A percentile compares a stretch with the other conserved stretches of the same genome.
Evolutionary conservation across 2,888 invertebrate genomes (phyloP).

Genomic region (Tuta absoluta): DNA sequence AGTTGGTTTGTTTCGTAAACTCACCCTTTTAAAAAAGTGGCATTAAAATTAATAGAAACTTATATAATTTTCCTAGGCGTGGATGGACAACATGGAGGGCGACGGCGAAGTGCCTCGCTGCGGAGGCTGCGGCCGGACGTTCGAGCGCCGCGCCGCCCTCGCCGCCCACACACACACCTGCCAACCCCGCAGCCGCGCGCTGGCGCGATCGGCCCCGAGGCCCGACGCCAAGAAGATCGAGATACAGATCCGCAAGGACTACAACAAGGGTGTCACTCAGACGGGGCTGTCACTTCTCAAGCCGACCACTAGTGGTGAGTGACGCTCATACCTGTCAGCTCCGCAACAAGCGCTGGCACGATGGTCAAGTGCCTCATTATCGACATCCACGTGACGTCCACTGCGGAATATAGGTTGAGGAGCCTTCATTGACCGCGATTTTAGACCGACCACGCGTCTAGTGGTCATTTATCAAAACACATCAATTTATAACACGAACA

Average conservation of each 20-base stretch:
- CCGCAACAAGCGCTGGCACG: neutral
- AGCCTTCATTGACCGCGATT: neutral
- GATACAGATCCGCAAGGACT: slow-evolving; percentile 74
- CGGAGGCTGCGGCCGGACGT: slow-evolving; percentile 86
- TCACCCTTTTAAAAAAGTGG: too few relatives aligned
- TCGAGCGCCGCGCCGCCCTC: slow-evolving; percentile 87
- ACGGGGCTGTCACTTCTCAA: slow-evolving; percentile 33
- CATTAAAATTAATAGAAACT: neutral
- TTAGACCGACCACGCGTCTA: neutral
- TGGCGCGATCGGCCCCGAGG: slow-evolving; percentile 51
- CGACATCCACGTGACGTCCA: too few relatives aligned
- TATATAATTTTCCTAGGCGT: slow-evolving; percentile 61
- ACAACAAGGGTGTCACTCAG: slow-evolving; percentile 59
- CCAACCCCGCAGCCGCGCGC: slow-evolving; percentile 71
- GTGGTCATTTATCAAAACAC: too few relatives aligned
- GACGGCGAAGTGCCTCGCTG: slow-evolving; percentile 83
- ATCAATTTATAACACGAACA: too few relatives aligned
- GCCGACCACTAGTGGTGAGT: slow-evolving; percentile 8
- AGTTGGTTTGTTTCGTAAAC: too few relatives aligned
- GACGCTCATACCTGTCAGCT: neutral
- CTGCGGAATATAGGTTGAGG: neutral
- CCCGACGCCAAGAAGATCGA: slow-evolving; percentile 62
- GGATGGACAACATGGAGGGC: slow-evolving; percentile 85
- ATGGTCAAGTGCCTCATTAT: too few relatives aligned
- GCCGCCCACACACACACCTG: slow-evolving; percentile 87